Percentiles rank a stretch among this genome's conserved stretches.
These are phyloP conservation scores for Laticauda laticaudata DNA, from an alignment of 2,113 vertebrate species.

Conservation along the genomic window DNA sequence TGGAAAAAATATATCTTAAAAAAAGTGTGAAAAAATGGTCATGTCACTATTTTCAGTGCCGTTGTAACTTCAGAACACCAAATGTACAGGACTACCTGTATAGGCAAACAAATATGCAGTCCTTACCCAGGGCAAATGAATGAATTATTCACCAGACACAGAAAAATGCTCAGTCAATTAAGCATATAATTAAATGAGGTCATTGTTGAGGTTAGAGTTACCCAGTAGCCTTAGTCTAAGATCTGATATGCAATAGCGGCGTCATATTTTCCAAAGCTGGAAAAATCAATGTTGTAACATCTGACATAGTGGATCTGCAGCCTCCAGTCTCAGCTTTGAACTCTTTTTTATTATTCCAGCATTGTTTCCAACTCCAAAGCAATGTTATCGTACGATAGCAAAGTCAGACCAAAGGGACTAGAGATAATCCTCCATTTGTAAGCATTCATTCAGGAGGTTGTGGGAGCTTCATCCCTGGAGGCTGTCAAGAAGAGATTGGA, in stretches of 20 bases:
- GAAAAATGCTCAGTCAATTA: not conserved
- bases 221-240: not conserved
- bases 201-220: not conserved
- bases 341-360: not conserved
- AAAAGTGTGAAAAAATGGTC: too few relatives aligned
- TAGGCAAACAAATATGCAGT: not conserved
- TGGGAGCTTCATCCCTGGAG: too few relatives aligned
- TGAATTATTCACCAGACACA: not conserved
- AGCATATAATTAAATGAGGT: not conserved
- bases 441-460: too few relatives aligned
- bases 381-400: not conserved
- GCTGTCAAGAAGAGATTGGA: too few relatives aligned
- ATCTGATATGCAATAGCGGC: not conserved
- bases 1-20: too few relatives aligned
- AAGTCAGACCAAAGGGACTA: not conserved
- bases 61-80: too few relatives aligned
- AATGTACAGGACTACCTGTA: too few relatives aligned
- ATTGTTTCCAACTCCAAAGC: not conserved
- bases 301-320: not conserved
- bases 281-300: not conserved
- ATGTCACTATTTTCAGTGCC: too few relatives aligned
- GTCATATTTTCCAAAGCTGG: not conserved
- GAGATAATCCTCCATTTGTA: not conserved
- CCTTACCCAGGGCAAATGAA: not conserved
- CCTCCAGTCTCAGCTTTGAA: not conserved